phyloP scores from a whole-genome alignment of 2,888 invertebrate species.

The Brenthis ino region DNA sequence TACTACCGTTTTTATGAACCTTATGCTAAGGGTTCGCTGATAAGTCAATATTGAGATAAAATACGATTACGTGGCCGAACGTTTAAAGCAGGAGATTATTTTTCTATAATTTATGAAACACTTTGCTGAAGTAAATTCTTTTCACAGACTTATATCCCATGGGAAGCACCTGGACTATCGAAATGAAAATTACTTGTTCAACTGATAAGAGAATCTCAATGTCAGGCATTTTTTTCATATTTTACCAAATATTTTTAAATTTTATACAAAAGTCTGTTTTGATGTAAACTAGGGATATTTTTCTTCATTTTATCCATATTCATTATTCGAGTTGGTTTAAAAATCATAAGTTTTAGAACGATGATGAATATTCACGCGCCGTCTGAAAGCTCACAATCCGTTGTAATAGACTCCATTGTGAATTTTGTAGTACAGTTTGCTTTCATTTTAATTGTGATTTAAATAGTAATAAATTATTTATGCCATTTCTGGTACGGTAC shows the following conservation, averaged over 20 bases:
- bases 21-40: neutral
- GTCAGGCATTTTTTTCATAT: too few relatives aligned
- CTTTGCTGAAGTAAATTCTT: too few relatives aligned
- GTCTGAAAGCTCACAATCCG: constrained; percentile 15
- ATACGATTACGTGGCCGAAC: constrained; percentile 6
- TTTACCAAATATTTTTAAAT: too few relatives aligned
- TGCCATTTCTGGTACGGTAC: too few relatives aligned
- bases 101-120: neutral
- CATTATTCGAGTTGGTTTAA: constrained; percentile 12
- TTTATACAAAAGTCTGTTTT: too few relatives aligned
- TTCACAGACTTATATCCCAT: too few relatives aligned
- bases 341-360: constrained; percentile 6
- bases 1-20: constrained; percentile 5
- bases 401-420: constrained; percentile 14
- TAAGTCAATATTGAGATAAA: neutral
- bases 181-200: too few relatives aligned
- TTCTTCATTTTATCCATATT: constrained; percentile 4
- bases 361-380: constrained; percentile 17
- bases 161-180: too few relatives aligned
- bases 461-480: too few relatives aligned
- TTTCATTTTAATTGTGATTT: too few relatives aligned
- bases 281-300: neutral
- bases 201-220: too few relatives aligned
- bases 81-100: neutral
- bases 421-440: neutral